Evolutionary conservation across 2,888 invertebrate genomes (phyloP), one percentile per base, ranked within the genome.

Genomic region (Lithophane semibrunnea): DNA sequence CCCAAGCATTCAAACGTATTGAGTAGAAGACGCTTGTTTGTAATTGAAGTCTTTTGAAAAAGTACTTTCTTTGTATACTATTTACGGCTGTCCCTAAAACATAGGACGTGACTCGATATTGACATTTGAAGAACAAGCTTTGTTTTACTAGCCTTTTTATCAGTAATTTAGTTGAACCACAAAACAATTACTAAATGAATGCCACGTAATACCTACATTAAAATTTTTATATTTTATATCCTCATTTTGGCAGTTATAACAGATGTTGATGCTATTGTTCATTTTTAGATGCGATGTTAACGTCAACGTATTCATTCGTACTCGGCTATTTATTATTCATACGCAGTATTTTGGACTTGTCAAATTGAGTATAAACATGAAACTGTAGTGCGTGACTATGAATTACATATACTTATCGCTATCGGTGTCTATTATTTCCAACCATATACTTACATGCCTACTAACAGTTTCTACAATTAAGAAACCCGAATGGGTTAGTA

Each of bases 11-110:
- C 74, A 77, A 80, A 73, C 66, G 72, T 84, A 82, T 88, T 84
- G 87, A 86, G 85, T 68, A 83, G 66, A 73, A 85, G 75, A 79
- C 66, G 72, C 74, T 84, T 64, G 64, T 73, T 79, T 79, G 74
- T 80, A 85, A 87, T 85, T 87, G 79, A 83, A 85, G 83, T 74
- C 70, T 74, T 85, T 83, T 74, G 64, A 79, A 77, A 76, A 83
- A 80, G 77, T 74, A 82, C 78, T 86, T 77, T 75, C 78, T 86
- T 77, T 75, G 71, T 79, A 56, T 78, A 76, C 70, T 80, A 80
- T 83, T 86, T 76, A 77, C 42, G 75, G 16, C 49, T 60, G 54
- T 69, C 73, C 77, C 52, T 42, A 60, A 72, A 83, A 83, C 66
- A 63, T 52, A 72, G 73, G 13, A 63, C 73, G 49, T 71, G 64